A percentile compares a stretch with the other conserved stretches of the same genome.
phyloP scores from a whole-genome alignment of 2,113 vertebrate genomes.

The Thryonomys swinderianus region DNA sequence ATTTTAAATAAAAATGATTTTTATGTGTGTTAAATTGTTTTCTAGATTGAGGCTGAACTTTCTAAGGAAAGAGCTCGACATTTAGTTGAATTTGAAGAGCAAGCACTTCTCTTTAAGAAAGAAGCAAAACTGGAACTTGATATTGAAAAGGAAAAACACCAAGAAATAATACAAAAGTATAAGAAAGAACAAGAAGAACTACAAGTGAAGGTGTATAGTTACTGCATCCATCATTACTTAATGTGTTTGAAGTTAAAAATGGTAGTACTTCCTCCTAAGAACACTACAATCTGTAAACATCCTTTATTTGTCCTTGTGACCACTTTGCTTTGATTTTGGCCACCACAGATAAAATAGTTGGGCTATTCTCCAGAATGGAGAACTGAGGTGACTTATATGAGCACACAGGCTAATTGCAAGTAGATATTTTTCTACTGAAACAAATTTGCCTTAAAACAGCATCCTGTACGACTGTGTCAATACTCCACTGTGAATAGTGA shows the following conservation, averaged over 20 bases:
- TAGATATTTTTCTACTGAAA: background rate
- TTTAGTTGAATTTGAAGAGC: slow-evolving; percentile 83
- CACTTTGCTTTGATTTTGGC: background rate
- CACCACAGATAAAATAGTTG: background rate
- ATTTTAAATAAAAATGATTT: background rate
- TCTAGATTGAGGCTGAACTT: slow-evolving; percentile 87
- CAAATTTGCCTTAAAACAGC: slow-evolving; percentile 2
- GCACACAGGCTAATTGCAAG: background rate
- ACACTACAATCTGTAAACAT: background rate
- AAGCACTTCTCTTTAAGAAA: slow-evolving; percentile 84
- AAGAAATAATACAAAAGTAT: slow-evolving; percentile 87
- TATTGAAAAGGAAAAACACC: slow-evolving; percentile 90
- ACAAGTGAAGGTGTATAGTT: slow-evolving; percentile 87
- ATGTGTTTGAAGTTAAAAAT: background rate
- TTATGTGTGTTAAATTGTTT: slow-evolving; percentile 41
- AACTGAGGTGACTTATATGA: background rate
- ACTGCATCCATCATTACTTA: background rate
- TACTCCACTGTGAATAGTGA: background rate
- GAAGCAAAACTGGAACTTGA: slow-evolving; percentile 88
- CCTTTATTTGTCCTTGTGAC: background rate
- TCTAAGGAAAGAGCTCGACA: slow-evolving; percentile 85
- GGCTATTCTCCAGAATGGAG: background rate
- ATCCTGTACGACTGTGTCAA: background rate
- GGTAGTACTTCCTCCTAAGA: background rate
- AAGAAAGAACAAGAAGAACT: slow-evolving; percentile 87